Percentiles rank a stretch among this genome's conserved stretches.
phyloP scores from a whole-genome alignment of 2,888 invertebrate species.

The Arctia plantaginis region DNA sequence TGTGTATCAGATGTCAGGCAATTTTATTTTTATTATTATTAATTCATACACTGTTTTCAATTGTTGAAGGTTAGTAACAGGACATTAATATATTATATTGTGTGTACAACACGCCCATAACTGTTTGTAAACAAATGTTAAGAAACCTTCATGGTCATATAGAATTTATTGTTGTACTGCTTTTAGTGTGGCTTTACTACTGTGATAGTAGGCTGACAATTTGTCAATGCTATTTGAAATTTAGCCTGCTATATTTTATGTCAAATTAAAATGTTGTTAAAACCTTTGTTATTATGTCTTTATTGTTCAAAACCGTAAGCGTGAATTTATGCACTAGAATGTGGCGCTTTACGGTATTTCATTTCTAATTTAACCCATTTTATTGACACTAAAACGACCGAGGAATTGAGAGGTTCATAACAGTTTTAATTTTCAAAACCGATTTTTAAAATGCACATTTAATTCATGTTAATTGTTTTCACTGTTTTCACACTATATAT shows the following conservation, averaged over 20 bases:
- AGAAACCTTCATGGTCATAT: constrained; percentile 20
- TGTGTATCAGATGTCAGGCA: not conserved
- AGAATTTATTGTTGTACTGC: constrained; percentile 21
- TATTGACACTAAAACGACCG: not conserved
- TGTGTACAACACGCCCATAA: not conserved
- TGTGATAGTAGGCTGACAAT: not conserved
- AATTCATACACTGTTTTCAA: constrained; percentile 7
- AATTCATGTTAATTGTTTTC: constrained; percentile 22
- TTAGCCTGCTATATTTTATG: constrained; percentile 16
- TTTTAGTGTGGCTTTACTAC: constrained; percentile 10
- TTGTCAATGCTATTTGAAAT: constrained; percentile 14
- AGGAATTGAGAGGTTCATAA: not conserved
- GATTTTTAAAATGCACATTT: constrained; percentile 2
- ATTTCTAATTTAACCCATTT: constrained; percentile 6
- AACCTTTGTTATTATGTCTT: constrained; percentile 4
- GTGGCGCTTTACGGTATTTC: constrained; percentile 2
- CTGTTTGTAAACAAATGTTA: constrained; percentile 23
- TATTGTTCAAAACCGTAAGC: constrained; percentile 14
- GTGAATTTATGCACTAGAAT: constrained; percentile 15
- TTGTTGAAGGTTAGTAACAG: constrained; percentile 13
- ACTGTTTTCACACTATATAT: not conserved
- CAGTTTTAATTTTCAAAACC: not conserved
- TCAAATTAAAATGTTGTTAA: constrained; percentile 11
- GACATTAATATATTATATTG: not conserved
- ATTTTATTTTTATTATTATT: no score